These are phyloP conservation scores for Coelinius sp. DNA, from an alignment of 2,888 invertebrate species.

Conservation along the genomic window DNA sequence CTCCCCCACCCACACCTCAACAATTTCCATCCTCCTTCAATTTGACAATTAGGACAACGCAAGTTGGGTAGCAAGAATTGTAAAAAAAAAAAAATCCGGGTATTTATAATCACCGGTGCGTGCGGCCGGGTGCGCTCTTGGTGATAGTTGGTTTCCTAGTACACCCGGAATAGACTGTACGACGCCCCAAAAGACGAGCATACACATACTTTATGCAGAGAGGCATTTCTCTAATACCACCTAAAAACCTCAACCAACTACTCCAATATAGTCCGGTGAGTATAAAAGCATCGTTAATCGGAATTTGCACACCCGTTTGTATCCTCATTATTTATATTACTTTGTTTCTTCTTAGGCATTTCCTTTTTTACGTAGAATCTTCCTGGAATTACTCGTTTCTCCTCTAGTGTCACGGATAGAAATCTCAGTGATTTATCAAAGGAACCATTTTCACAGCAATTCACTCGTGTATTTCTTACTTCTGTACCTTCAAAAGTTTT, in stretches of 20 bases:
- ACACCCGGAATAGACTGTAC: constrained; percentile 62
- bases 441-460: constrained; percentile 35
- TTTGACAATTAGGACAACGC: constrained; percentile 7
- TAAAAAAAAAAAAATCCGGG: constrained; percentile 6
- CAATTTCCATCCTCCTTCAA: neutral
- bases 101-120: constrained; percentile 30
- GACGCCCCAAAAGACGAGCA: constrained; percentile 42
- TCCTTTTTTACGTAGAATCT: constrained; percentile 26
- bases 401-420: neutral
- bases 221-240: constrained; percentile 7
- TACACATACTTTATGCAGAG: constrained; percentile 17
- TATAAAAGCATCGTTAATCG: constrained; percentile 42
- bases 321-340: constrained; percentile 8
- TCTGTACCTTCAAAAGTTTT: constrained; percentile 17
- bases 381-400: constrained; percentile 23
- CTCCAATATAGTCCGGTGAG: neutral
- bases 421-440: constrained; percentile 35
- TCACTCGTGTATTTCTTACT: constrained; percentile 11
- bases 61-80: constrained; percentile 3
- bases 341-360: neutral
- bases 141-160: constrained; percentile 60
- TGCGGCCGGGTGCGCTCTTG: constrained; percentile 40
- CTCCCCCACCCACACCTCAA: neutral
- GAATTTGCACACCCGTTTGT: constrained; percentile 25
- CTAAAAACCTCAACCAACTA: neutral